A percentile compares a stretch with the other conserved stretches of the same genome.
Evolutionary conservation across 2,888 invertebrate genomes (phyloP).

Genomic region (Meganola albula): DNA sequence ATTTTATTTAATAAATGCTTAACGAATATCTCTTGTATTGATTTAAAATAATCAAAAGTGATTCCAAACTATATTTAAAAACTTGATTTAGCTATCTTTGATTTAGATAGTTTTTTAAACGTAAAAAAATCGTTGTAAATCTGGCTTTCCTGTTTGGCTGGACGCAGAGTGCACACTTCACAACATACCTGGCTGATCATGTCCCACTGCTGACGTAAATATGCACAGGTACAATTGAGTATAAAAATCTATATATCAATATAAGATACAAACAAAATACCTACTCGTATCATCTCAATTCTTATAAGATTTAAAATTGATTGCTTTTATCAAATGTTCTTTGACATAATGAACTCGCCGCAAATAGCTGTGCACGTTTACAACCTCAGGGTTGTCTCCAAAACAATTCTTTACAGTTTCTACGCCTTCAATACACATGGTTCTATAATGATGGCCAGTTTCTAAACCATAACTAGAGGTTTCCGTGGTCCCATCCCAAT

Average conservation of each 20-base stretch:
- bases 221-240: no score
- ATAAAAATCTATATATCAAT: no score
- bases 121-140: no score
- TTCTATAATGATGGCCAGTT: constrained; percentile 57
- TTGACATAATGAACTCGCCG: constrained; percentile 38
- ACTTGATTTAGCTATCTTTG: no score
- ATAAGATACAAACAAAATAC: no score
- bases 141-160: no score
- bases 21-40: constrained; percentile 14
- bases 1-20: constrained; percentile 46
- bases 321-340: constrained; percentile 42
- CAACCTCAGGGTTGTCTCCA: constrained; percentile 42
- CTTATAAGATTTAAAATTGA: constrained; percentile 38
- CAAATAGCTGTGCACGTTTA: constrained; percentile 59
- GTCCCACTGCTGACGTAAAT: no score
- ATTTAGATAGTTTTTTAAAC: no score
- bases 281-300: constrained; percentile 27
- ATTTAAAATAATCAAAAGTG: neutral
- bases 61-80: neutral
- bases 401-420: constrained; percentile 56
- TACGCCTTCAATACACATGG: constrained; percentile 51
- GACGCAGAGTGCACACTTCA: no score
- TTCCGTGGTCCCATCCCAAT: constrained; percentile 58
- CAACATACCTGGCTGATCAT: no score
- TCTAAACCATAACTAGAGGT: constrained; percentile 45